These are phyloP conservation scores for Platerodrilus igneus DNA, from an alignment of 2,888 invertebrate genomes.

Conservation along the genomic window DNA sequence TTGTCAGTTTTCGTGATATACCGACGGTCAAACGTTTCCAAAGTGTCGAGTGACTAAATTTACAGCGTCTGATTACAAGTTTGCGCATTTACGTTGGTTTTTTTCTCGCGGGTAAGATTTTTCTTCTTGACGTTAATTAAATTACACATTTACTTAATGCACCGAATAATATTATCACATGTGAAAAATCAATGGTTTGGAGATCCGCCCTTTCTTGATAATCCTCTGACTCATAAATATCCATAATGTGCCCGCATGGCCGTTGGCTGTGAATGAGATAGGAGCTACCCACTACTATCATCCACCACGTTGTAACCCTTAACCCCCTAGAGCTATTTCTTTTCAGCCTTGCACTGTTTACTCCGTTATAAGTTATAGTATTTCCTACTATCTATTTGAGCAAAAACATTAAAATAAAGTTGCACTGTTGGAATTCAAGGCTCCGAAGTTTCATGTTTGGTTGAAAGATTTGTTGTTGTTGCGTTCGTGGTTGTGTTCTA, in stretches of 20 bases:
- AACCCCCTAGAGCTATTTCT: slow-evolving; percentile 21
- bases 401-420: slow-evolving; percentile 12
- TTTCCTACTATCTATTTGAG: slow-evolving; percentile 18
- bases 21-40: slow-evolving; percentile 15
- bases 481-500: too few relatives aligned
- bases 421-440: slow-evolving; percentile 10
- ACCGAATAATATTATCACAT: slow-evolving; percentile 31
- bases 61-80: slow-evolving; percentile 1
- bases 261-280: slow-evolving; percentile 49
- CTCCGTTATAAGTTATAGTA: slow-evolving; percentile 25
- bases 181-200: slow-evolving; percentile 48
- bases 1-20: slow-evolving; percentile 21
- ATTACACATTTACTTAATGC: not conserved
- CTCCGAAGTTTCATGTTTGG: slow-evolving; percentile 11
- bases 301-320: slow-evolving; percentile 31
- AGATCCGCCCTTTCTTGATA: slow-evolving; percentile 47
- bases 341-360: slow-evolving; percentile 29
- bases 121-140: slow-evolving; percentile 1
- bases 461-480: too few relatives aligned
- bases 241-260: slow-evolving; percentile 46
- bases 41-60: slow-evolving; percentile 15
- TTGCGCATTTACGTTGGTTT: not conserved
- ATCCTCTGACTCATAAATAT: slow-evolving; percentile 47
- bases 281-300: slow-evolving; percentile 27
- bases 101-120: not conserved